phyloP scores from a whole-genome alignment of 2,797 vertebrate genomes.

The Xiphophorus birchmanni region DNA sequence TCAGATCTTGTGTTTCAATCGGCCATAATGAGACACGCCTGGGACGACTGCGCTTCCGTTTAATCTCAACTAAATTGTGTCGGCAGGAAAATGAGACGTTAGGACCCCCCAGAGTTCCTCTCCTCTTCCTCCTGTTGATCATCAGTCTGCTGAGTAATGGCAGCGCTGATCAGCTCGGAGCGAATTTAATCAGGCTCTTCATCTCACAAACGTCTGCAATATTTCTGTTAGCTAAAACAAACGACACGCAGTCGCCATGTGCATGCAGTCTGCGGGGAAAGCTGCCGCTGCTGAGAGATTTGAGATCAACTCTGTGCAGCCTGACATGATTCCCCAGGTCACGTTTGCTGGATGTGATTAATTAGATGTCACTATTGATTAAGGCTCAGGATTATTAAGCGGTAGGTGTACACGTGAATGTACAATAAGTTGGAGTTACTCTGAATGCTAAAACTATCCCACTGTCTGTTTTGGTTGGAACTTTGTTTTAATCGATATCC shows the following conservation, averaged over 20 bases:
- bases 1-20: neutral
- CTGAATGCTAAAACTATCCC: neutral
- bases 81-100: conserved; percentile 46
- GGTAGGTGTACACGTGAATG: neutral
- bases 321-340: neutral
- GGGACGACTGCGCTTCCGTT: conserved; percentile 16
- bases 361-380: conserved; percentile 6
- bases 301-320: neutral
- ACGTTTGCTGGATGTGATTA: conserved; percentile 12
- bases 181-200: conserved; percentile 51
- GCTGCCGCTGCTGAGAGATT: conserved; percentile 1
- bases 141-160: conserved; percentile 45
- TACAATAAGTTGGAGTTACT: neutral
- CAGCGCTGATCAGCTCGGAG: conserved; percentile 49
- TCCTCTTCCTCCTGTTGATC: conserved; percentile 48
- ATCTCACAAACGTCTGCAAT: conserved; percentile 25
- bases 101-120: conserved; percentile 42
- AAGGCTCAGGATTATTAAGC: neutral
- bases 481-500: neutral
- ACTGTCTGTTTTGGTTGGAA: neutral
- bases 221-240: conserved; percentile 18
- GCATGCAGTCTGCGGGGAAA: conserved; percentile 17
- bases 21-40: neutral
- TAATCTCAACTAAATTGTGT: conserved; percentile 46
- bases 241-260: neutral